phyloP scores from a whole-genome alignment of 2,797 vertebrate species.

The Pseudochirops corinnae region DNA sequence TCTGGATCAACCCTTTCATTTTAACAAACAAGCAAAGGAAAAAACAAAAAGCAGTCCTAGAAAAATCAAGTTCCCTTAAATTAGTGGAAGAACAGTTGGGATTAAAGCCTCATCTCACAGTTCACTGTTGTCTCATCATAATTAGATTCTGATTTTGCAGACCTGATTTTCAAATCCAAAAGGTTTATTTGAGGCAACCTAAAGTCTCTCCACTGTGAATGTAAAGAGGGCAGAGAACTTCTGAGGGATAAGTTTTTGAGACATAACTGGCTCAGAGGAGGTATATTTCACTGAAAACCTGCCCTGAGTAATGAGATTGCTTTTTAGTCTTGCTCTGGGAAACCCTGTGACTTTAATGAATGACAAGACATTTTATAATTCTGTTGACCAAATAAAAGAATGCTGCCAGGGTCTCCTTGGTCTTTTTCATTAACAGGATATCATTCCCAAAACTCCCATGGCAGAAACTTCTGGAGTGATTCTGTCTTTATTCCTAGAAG shows the following conservation, averaged over 20 bases:
- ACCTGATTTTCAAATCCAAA: not conserved
- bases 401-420: not conserved
- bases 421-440: not conserved
- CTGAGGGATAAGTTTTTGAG: not conserved
- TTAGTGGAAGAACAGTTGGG: not conserved
- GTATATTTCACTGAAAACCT: not conserved
- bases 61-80: not conserved
- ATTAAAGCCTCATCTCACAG: not conserved
- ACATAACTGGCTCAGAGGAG: not conserved
- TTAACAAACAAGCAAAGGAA: not conserved
- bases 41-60: not conserved
- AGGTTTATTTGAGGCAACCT: not conserved
- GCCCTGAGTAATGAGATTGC: not conserved
- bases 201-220: not conserved
- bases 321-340: not conserved
- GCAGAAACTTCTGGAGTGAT: not conserved
- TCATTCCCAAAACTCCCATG: not conserved
- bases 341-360: not conserved
- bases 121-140: not conserved
- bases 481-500: not conserved
- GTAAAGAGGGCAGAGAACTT: not conserved
- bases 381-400: not conserved
- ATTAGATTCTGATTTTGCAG: not conserved
- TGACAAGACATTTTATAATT: not conserved
- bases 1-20: not conserved